These are phyloP conservation scores for Tupiocoris notatus DNA, from an alignment of 2,888 invertebrate species.

Conservation along the genomic window DNA sequence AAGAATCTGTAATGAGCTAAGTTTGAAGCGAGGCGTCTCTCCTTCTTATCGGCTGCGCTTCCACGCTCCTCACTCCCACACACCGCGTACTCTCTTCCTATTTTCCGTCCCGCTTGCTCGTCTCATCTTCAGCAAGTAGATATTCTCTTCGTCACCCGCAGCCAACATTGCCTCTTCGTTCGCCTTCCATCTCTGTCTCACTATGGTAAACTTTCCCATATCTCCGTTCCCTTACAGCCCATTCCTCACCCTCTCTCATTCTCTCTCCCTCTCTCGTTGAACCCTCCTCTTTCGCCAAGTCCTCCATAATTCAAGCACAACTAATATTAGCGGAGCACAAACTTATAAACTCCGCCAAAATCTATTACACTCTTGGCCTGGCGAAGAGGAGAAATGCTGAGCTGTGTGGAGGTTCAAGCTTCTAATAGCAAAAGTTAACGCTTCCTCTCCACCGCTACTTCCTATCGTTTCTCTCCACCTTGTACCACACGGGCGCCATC, in stretches of 20 bases:
- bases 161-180: no score
- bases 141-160: no score
- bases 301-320: slow-evolving; percentile 48
- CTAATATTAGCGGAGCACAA: slow-evolving; percentile 48
- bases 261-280: slow-evolving; percentile 15
- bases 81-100: background rate
- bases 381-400: slow-evolving; percentile 2
- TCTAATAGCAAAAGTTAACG: slow-evolving; percentile 48
- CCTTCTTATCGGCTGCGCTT: slow-evolving; percentile 44
- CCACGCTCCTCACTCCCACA: slow-evolving; percentile 8
- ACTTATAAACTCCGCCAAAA: slow-evolving; percentile 48
- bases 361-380: slow-evolving; percentile 43
- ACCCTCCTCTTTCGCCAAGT: slow-evolving; percentile 7
- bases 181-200: no score
- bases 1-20: slow-evolving; percentile 50
- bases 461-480: background rate
- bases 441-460: slow-evolving; percentile 8
- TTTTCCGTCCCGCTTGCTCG: no score
- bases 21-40: slow-evolving; percentile 47
- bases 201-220: no score
- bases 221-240: background rate
- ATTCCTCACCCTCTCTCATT: slow-evolving; percentile 8
- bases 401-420: slow-evolving; percentile 22
- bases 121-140: no score
- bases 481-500: background rate